Percentiles rank a stretch among this genome's conserved stretches.
Evolutionary conservation across 64 coral and sea anemone species (phyloP).

Genomic region (Astreopora myriophthalma): DNA sequence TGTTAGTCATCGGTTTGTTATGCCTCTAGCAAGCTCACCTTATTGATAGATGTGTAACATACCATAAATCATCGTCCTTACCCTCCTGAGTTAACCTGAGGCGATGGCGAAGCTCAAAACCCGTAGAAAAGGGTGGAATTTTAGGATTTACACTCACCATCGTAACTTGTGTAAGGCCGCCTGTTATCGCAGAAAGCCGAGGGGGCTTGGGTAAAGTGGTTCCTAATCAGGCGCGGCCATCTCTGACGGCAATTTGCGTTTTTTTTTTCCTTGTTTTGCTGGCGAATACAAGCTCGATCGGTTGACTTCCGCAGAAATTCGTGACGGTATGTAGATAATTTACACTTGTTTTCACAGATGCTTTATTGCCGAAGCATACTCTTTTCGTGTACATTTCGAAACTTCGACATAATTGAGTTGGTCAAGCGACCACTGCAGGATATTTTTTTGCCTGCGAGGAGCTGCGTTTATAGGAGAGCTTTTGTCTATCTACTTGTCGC

Average conservation of each 20-base stretch:
- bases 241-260: neutral
- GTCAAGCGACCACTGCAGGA: no score
- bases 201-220: neutral
- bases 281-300: no score
- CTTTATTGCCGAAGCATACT: no score
- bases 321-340: neutral
- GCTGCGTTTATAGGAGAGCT: no score
- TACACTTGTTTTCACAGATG: no score
- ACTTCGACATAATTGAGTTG: no score
- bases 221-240: neutral
- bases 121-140: neutral
- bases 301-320: no score
- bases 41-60: slow-evolving; percentile 21
- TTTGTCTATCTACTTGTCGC: no score
- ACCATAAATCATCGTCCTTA: slow-evolving; percentile 27
- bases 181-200: neutral
- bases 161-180: neutral
- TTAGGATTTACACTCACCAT: neutral
- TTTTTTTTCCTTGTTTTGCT: no score
- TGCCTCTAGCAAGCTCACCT: slow-evolving; percentile 3
- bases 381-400: no score
- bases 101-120: slow-evolving; percentile 39
- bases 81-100: slow-evolving; percentile 25
- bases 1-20: no score
- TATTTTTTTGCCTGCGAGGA: no score